Evolutionary conservation across 2,888 invertebrate species (phyloP), one percentile per base, ranked within the genome.

Genomic region (Hartigia nigra): DNA sequence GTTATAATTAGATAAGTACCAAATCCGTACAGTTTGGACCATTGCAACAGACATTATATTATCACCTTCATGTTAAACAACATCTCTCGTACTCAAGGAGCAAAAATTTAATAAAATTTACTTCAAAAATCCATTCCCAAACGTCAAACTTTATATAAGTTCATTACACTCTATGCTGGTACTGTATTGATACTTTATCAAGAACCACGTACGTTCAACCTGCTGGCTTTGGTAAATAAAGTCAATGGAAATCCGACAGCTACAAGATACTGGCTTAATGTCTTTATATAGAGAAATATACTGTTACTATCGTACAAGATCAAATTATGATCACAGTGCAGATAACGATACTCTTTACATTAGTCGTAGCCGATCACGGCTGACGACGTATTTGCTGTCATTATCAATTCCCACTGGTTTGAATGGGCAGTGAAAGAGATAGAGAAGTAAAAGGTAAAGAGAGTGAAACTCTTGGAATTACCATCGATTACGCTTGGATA

Each of bases 191-290:
- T 34, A 34, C 37, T 36, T 23, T 55, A 77, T 78, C 69, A 37
- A 81, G 69, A 81, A 80, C 23, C 55, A 55, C 55, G 55, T 23
- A 55, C 55, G 55, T 55, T 55, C 23, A 55, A 55, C 55, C 55
- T 55, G 55, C 55, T 55, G 55, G 55, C 55, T 55, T 14, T 1
- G 9, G 55, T 55, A 9, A 55, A 9, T 23, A 55, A 55, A 55
- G 55, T 55, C 23, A 55, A 23, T 23, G 2, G 23, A 55, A 55
- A 23, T 4, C 23, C 9, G 55, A 23, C 55, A 55, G 23, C 55
- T 23, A 23, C 1, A 9, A 23, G 23, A 55, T 23, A 55, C 23
- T 55, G 55, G 23, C 23, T 23, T 55, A 55, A 55, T 9, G 55
- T 55, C 55, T 55, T 55, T 55, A 55, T 55, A 55, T 23, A 23